phyloP scores from a whole-genome alignment of 2,888 invertebrate species.

The Nomada fucata region DNA sequence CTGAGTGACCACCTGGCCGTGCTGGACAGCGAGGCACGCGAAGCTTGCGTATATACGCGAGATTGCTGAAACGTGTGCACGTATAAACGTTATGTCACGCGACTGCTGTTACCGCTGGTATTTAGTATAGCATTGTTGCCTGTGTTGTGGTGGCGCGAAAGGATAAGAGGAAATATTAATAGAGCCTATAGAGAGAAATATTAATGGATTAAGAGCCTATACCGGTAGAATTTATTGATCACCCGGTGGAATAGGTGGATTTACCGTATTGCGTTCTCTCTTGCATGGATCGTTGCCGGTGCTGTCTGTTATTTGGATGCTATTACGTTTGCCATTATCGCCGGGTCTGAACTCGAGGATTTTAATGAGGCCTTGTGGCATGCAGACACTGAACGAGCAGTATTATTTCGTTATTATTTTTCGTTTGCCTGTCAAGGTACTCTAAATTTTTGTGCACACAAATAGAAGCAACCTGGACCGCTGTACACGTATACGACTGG shows the following conservation, averaged over 20 bases:
- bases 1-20: background rate
- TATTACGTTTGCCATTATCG: slow-evolving; percentile 26
- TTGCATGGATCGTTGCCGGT: slow-evolving; percentile 22
- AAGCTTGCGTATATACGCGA: background rate
- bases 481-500: background rate
- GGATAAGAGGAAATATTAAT: slow-evolving; percentile 58
- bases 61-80: slow-evolving; percentile 6
- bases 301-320: slow-evolving; percentile 23
- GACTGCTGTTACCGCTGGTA: slow-evolving; percentile 41
- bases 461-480: too few species aligned
- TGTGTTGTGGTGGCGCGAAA: slow-evolving; percentile 10
- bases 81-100: slow-evolving; percentile 24
- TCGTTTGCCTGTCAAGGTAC: too few species aligned
- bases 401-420: too few species aligned
- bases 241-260: slow-evolving; percentile 5
- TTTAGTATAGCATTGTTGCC: slow-evolving; percentile 13
- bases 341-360: slow-evolving; percentile 7
- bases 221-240: slow-evolving; percentile 53
- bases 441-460: too few species aligned
- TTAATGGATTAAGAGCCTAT: slow-evolving; percentile 43
- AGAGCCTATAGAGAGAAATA: slow-evolving; percentile 47
- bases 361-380: slow-evolving; percentile 16
- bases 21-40: background rate
- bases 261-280: slow-evolving; percentile 24
- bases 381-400: background rate